Evolutionary conservation across 2,113 vertebrate genomes (phyloP).

Genomic region (Tylochromis polylepis): DNA sequence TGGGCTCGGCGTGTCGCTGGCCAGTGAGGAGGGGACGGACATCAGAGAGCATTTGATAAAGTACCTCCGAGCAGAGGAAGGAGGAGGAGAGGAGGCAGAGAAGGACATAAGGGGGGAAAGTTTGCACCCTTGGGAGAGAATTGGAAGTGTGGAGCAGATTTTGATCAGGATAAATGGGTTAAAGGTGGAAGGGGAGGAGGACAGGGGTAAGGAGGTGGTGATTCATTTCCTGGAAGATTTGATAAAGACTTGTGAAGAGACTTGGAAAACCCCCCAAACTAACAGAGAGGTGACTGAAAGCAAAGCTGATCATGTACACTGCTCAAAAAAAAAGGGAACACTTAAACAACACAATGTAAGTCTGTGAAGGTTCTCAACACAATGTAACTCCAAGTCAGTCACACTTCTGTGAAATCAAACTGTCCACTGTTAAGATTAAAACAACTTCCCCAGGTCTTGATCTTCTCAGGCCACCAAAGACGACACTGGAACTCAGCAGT

Average conservation of each 20-base stretch:
- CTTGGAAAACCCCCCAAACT: background rate
- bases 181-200: constrained; percentile 41
- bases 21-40: constrained; percentile 41
- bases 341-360: no score
- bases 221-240: constrained; percentile 75
- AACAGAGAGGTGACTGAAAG: background rate
- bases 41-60: constrained; percentile 76
- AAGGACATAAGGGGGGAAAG: constrained; percentile 45
- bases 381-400: no score
- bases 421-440: no score
- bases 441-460: no score
- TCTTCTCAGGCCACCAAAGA: no score
- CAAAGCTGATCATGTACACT: background rate
- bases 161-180: constrained; percentile 68
- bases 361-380: no score
- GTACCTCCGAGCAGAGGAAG: constrained; percentile 71
- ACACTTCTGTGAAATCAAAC: no score
- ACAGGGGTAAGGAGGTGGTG: constrained; percentile 35
- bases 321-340: no score
- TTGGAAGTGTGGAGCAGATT: constrained; percentile 61
- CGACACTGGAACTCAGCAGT: no score
- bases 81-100: constrained; percentile 35
- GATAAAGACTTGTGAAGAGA: constrained; percentile 59
- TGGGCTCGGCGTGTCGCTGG: constrained; percentile 57
- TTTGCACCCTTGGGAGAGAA: constrained; percentile 59